Evolutionary conservation across 2,797 vertebrate genomes (phyloP), one percentile per base, ranked within the genome.

Genomic region (Hipposideros larvatus): DNA sequence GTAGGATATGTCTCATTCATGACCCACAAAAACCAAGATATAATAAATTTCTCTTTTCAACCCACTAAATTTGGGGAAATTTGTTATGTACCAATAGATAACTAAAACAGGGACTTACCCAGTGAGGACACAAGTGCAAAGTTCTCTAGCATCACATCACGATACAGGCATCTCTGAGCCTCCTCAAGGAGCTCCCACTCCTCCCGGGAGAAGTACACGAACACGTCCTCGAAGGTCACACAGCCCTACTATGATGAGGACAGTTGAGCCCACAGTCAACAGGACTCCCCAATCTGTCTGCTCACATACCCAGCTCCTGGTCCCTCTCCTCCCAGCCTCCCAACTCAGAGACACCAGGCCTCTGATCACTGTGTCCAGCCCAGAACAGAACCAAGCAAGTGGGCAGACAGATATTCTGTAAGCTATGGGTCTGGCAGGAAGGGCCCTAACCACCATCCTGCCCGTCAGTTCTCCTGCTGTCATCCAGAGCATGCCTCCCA

Each of bases 131-230:
- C 89, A 15, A 95, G 96, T 3, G 82, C 68, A 19, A 97, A 95
- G 86, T 94, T 97, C 65, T 94, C 95, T 61, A 95, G 90, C 94
- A 97, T 97, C 89, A 97, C 95, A 65, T 74, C 59, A 3, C n/a
- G 55, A 82, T 97, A 97, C 41, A 97, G 77, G 16, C 66, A 21
- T 79, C 68, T 84, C 93, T 96, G 91, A 1, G 78, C 21, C 11
- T 96, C 86, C 10, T 91, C 78, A 26, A 97, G 95, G 68, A 96
- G 93, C 15, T 79, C 82, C 96, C 96, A 97, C 28, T 96, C 96
- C 41, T 95, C 96, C 57, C 63, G 70, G 63, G 97, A 97, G 85
- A 97, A 96, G 87, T 37, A 73, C 63, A 97, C 73, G 2, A 95
- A 95, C n/a, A 97, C 96, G 21, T 96, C 97, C 21, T 94, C 51